A percentile compares a stretch with the other conserved stretches of the same genome.
These are phyloP conservation scores for Coenonympha glycerion DNA, from an alignment of 2,888 invertebrate genomes.

Conservation along the genomic window DNA sequence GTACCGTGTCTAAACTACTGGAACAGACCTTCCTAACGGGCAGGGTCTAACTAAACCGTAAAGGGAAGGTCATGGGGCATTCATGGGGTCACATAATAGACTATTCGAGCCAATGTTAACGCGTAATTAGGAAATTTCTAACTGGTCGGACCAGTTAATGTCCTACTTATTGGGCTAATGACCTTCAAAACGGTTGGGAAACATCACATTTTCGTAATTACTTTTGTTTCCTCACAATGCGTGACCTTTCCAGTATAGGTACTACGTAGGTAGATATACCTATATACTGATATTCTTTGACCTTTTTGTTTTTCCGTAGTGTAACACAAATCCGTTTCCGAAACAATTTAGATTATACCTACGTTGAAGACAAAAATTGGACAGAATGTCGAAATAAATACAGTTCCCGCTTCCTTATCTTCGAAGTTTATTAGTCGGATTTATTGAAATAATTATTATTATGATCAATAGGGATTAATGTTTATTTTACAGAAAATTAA, in stretches of 20 bases:
- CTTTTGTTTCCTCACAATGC: constrained; percentile 17
- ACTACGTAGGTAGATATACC: background rate
- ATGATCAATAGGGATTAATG: no score
- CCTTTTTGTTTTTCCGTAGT: background rate
- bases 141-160: background rate
- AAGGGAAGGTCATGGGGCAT: constrained; percentile 13
- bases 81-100: no score
- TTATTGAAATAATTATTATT: no score
- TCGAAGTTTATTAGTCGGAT: no score
- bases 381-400: no score
- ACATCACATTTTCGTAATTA: constrained; percentile 17
- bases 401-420: no score
- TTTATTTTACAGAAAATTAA: no score
- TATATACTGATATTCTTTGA: background rate
- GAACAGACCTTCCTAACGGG: no score
- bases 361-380: no score
- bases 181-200: constrained; percentile 20
- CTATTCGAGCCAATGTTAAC: constrained; percentile 4
- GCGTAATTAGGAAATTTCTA: constrained; percentile 20
- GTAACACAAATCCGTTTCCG: no score
- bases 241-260: constrained; percentile 10
- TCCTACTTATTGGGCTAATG: constrained; percentile 9
- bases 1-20: constrained; percentile 32
- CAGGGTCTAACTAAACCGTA: no score
- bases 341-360: no score